Evolutionary conservation across 2,888 invertebrate genomes (phyloP).

Genomic region (Lagria hirta): DNA sequence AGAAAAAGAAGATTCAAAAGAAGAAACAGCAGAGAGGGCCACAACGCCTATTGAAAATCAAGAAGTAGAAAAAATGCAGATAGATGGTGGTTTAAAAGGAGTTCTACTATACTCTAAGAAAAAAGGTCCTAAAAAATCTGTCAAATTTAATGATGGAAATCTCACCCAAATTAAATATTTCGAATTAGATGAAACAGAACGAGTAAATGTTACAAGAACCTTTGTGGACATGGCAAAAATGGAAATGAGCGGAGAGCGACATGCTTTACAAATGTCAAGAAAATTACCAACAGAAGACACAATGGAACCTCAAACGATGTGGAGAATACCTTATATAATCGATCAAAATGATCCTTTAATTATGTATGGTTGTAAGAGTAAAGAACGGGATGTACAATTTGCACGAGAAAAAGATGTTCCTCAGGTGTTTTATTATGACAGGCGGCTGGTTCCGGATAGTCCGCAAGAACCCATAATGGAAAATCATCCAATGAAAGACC

Average conservation of each 20-base stretch:
- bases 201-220: slow-evolving; percentile 90
- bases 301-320: slow-evolving; percentile 80
- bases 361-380: slow-evolving; percentile 75
- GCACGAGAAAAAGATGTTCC: slow-evolving; percentile 83
- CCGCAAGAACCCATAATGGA: slow-evolving; percentile 86
- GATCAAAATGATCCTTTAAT: slow-evolving; percentile 69
- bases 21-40: slow-evolving; percentile 52
- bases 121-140: slow-evolving; percentile 75
- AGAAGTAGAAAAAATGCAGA: slow-evolving; percentile 39
- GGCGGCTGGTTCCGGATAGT: slow-evolving; percentile 82
- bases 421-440: slow-evolving; percentile 78
- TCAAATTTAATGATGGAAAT: slow-evolving; percentile 76
- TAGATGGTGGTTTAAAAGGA: slow-evolving; percentile 66
- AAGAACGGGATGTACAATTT: slow-evolving; percentile 84
- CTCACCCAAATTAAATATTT: slow-evolving; percentile 85
- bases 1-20: slow-evolving; percentile 44
- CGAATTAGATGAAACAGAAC: slow-evolving; percentile 93
- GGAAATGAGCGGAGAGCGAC: slow-evolving; percentile 83
- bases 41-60: slow-evolving; percentile 27
- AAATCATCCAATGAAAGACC: slow-evolving; percentile 73
- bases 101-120: slow-evolving; percentile 73
- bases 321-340: slow-evolving; percentile 72
- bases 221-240: slow-evolving; percentile 91
- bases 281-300: slow-evolving; percentile 75
- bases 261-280: slow-evolving; percentile 75